Evolutionary conservation across 2,888 invertebrate genomes (phyloP), one percentile per base, ranked within the genome.

Genomic region (Gastrophysa polygoni): DNA sequence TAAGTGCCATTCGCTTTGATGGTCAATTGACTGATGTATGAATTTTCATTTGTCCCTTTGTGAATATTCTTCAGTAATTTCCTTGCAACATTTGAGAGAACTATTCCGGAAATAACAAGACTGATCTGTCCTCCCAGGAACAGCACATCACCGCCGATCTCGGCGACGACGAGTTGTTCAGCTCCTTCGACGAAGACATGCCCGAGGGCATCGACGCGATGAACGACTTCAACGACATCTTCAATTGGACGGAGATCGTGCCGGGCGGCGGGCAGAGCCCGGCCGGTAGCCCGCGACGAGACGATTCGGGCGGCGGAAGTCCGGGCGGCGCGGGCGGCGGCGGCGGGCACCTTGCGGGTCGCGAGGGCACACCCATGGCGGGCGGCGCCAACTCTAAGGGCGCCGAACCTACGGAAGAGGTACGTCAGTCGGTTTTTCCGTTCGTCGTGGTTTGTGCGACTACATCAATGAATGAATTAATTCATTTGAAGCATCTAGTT

Each of bases 201-300:
- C 66, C 74, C 4, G 77, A 74, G 49, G 75, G 73, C 14, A 87
- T 87, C 78, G 90, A 89, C 75, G 88, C 88, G 75, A 87, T 88
- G 87, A 86, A 89, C 72, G 90, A 91, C 73, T 86, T 90, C 73
- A 89, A 88, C 65, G 94, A 93, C 80, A 89, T 94, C 78, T 92
- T 95, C 82, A 88, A 86, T 74, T 73, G 89, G 89, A 85, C 85
- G 3, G 88, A 87, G 59, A 78, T 84, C 11, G 85, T 84, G 4
- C 34, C 34, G 16, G 81, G 83, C 8, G 84, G 86, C 21, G 84
- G 84, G 16, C 85, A 85, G 57, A 87, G 87, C 71, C 89, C 89
- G 32, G 77, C 76, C 10, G 79, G 75, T n/a, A 73, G 71, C 46
- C 72, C 72, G 0, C 57, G 72, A 16, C 54, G 73, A 16, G 71